phyloP scores from a whole-genome alignment of 1,140 invertebrate genomes.

The Helicoverpa zea region DNA sequence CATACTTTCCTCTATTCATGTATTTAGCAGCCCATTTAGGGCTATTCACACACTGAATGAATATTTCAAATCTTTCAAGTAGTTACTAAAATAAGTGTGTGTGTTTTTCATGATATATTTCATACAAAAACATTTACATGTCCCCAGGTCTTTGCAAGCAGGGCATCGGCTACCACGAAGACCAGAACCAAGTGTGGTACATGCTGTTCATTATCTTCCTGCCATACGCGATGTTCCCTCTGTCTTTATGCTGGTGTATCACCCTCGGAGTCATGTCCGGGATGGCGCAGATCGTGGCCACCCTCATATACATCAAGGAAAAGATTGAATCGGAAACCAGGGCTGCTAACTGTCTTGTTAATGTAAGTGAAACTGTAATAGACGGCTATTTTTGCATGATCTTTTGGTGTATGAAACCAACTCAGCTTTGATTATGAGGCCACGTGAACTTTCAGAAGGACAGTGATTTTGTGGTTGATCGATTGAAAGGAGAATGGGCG shows the following conservation, averaged over 20 bases:
- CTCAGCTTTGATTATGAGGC: too few relatives aligned
- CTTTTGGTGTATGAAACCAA: too few relatives aligned
- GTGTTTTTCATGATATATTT: too few relatives aligned
- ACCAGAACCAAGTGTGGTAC: constrained; percentile 95
- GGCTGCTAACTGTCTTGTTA: not conserved
- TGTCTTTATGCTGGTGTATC: constrained; percentile 95
- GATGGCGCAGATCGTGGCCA: constrained; percentile 91
- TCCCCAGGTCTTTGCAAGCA: constrained; percentile 91
- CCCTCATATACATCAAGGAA: constrained; percentile 78
- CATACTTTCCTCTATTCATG: too few relatives aligned
- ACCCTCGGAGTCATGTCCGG: constrained; percentile 93
- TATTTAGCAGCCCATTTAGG: too few relatives aligned
- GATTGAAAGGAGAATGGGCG: too few relatives aligned
- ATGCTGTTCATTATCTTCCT: constrained; percentile 96
- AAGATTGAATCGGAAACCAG: constrained; percentile 48
- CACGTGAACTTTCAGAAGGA: too few relatives aligned
- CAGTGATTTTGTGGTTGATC: too few relatives aligned
- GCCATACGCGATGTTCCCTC: constrained; percentile 96
- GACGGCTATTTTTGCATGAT: too few relatives aligned
- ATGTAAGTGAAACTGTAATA: constrained; percentile 24
- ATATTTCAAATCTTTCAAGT: too few relatives aligned
- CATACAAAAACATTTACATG: not conserved
- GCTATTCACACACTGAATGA: too few relatives aligned
- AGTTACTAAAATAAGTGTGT: too few relatives aligned
- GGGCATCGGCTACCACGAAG: constrained; percentile 90